Evolutionary conservation across 2,888 invertebrate genomes (phyloP).

Genomic region (Lymantria dispar): DNA sequence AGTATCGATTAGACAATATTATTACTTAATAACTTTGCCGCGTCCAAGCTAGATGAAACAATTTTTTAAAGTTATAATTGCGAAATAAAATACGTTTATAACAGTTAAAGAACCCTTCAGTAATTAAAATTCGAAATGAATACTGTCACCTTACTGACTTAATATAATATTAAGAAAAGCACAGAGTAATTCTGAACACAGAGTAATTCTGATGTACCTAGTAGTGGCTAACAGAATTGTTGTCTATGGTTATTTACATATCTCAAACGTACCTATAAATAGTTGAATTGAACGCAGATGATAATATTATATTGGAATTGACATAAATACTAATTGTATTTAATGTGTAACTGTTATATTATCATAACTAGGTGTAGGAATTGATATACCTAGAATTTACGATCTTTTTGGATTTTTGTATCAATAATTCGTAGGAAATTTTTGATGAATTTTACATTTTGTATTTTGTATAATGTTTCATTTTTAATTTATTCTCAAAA

Average conservation of each 20-base stretch:
- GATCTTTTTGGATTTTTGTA: conserved; percentile 44
- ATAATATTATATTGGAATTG: conserved; percentile 30
- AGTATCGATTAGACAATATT: too few relatives aligned
- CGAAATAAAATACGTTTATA: too few relatives aligned
- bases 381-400: conserved; percentile 36
- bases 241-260: conserved; percentile 32
- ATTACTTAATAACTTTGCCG: too few relatives aligned
- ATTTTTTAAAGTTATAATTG: too few relatives aligned
- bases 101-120: too few relatives aligned
- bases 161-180: too few relatives aligned
- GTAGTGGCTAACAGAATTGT: conserved; percentile 11
- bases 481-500: conserved; percentile 34
- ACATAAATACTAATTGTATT: conserved; percentile 18
- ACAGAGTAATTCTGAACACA: too few relatives aligned
- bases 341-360: neutral
- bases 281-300: conserved; percentile 10
- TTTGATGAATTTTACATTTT: conserved; percentile 61
- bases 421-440: conserved; percentile 42
- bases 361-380: conserved; percentile 45
- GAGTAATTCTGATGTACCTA: too few relatives aligned
- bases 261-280: conserved; percentile 31
- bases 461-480: conserved; percentile 13
- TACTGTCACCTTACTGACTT: too few relatives aligned
- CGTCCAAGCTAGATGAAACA: too few relatives aligned
- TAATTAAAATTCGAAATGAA: too few relatives aligned